Base-by-base conservation (phyloP, 1,140 invertebrate genomes). In the Cryptotermes secundus region DNA sequence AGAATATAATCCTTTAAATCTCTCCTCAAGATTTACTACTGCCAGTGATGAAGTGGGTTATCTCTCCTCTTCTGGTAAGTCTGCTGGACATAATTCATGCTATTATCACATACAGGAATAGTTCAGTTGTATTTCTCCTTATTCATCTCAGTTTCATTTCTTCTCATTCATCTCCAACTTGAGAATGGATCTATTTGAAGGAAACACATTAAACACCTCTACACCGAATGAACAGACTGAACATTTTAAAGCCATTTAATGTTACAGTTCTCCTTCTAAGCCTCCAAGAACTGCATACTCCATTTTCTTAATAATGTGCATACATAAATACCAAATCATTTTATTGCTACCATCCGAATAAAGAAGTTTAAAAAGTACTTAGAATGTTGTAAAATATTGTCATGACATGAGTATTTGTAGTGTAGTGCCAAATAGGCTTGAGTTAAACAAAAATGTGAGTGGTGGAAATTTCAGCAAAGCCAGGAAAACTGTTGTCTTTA, bases 341-440 rank as follows among this genome's bases (percentile, higher is more conserved):
- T 14, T n/a, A 72, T 6, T 31, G n/a, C 26, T 72, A 26, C 59
- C 59, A 72, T 31, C 14, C 31, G 9, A 72, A 6, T 72, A 10
- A 72, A 49, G 45, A 72, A 72, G 59, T 72, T 19, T 31, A 72
- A n/a, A 72, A 72, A 72, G n/a, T 72, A 72, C n/a, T 31, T 72
- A 72, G 2, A 31, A 72, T n/a, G 0, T 72, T 72, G 59, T 72
- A 72, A 72, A 59, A 72, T 31, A 72, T 31, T 72, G 59, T 72
- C 59, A 72, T 72, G 59, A 72, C n/a, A 31, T 72, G 59, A 72
- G 59, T 72, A 72, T 72, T 72, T 72, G 9, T 31, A 16, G n/a
- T 31, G 9, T 72, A 31, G 9, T 72, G 26, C 26, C 59, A 72
- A 12, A 72, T 12, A n/a, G 59, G 59, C n/a, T 72, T 14, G 26